phyloP scores from a whole-genome alignment of 2,797 vertebrate species.

The Masticophis lateralis region DNA sequence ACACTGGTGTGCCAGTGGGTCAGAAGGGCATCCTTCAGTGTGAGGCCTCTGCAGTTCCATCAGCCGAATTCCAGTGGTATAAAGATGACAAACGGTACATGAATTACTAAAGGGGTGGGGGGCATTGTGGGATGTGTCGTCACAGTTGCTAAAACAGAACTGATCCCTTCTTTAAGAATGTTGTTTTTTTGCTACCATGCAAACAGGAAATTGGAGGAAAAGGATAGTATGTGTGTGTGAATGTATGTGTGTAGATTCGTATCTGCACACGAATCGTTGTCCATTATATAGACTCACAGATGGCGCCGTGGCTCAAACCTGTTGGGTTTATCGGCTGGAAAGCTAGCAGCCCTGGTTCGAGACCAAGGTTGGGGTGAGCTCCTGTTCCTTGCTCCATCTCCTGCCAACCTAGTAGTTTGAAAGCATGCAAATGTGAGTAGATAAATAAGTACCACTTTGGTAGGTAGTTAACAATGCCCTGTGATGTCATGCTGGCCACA shows the following conservation, averaged over 20 bases:
- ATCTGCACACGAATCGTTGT: neutral
- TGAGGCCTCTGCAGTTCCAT: constrained; percentile 90
- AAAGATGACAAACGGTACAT: constrained; percentile 91
- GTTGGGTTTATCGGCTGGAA: neutral
- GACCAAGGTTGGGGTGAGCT: neutral
- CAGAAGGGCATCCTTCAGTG: constrained; percentile 92
- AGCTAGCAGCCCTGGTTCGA: neutral
- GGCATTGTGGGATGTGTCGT: neutral
- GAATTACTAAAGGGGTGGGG: accelerated
- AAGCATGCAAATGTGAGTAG: neutral
- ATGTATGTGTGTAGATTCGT: neutral
- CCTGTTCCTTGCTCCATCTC: neutral
- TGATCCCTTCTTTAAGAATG: neutral
- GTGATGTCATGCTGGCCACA: neutral
- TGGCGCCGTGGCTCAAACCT: neutral
- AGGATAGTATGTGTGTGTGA: neutral
- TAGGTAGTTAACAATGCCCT: neutral
- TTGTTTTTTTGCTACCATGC: too few relatives aligned
- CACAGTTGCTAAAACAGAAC: neutral
- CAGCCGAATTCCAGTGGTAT: constrained; percentile 94
- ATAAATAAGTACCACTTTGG: neutral
- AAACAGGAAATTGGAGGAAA: neutral
- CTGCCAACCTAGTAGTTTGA: neutral
- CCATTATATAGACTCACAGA: neutral
- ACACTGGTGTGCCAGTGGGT: constrained; percentile 88